Evolutionary conservation across 2,113 vertebrate genomes (phyloP).

Genomic region (Myrmecophaga tridactyla): DNA sequence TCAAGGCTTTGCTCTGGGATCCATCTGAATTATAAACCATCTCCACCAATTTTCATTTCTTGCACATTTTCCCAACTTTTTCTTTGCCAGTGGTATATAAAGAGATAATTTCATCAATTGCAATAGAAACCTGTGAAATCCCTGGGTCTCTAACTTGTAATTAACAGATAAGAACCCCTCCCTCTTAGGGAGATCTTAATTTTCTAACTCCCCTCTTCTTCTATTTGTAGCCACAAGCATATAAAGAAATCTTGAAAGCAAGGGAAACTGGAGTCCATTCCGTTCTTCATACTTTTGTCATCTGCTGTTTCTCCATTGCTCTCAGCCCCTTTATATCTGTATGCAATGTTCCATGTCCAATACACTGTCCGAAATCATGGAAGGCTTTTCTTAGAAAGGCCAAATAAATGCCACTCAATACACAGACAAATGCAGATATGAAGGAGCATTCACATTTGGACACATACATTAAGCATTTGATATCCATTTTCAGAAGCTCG

Average conservation of each 20-base stretch:
- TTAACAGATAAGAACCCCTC: not conserved
- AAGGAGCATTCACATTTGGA: not conserved
- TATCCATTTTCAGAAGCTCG: not conserved
- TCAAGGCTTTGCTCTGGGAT: not conserved
- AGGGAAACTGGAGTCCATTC: not conserved
- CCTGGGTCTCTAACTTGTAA: not conserved
- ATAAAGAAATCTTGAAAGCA: not conserved
- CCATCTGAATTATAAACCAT: not conserved
- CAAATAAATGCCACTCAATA: not conserved
- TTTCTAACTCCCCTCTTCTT: not conserved
- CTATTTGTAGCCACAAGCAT: not conserved
- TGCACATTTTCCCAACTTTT: not conserved
- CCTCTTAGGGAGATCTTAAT: not conserved
- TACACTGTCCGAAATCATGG: not conserved
- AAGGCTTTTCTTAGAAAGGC: not conserved
- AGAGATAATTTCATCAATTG: not conserved
- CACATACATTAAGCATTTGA: not conserved
- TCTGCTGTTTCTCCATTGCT: not conserved
- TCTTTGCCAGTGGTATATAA: not conserved
- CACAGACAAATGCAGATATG: not conserved
- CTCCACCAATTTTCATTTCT: not conserved
- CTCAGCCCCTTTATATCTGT: not conserved
- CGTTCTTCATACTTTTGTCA: not conserved
- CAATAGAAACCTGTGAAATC: not conserved
- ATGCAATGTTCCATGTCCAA: not conserved